Percentiles rank a stretch among this genome's conserved stretches.
Evolutionary conservation across 2,888 invertebrate species (phyloP).

Genomic region (Loripinus fragilis): DNA sequence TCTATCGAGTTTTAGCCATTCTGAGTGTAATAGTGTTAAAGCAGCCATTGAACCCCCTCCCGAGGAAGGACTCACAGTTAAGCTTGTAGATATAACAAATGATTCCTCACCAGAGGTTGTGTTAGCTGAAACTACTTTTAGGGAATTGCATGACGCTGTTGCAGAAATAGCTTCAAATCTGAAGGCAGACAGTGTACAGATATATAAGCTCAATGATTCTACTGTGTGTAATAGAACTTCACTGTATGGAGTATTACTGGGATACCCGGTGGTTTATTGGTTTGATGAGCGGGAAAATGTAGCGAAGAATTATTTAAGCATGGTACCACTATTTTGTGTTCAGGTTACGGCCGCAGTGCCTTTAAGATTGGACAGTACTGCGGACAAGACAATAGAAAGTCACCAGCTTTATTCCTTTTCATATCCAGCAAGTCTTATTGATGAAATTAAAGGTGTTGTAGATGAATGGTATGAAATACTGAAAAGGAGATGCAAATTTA

Average conservation of each 20-base stretch:
- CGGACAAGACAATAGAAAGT: neutral
- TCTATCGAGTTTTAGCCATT: too few relatives aligned
- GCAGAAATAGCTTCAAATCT: neutral
- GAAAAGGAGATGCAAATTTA: conserved; percentile 4
- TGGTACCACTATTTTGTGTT: conserved; percentile 59
- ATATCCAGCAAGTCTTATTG: conserved; percentile 42
- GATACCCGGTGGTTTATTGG: conserved; percentile 71
- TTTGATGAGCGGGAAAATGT: conserved; percentile 47
- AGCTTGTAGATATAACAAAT: conserved; percentile 4
- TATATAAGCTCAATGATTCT: neutral
- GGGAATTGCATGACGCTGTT: neutral
- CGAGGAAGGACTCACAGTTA: neutral
- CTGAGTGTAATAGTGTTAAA: too few relatives aligned
- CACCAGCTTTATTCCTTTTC: conserved; percentile 59
- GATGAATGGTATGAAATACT: conserved; percentile 48
- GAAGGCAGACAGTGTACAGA: neutral
- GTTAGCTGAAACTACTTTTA: neutral
- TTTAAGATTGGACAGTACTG: too few relatives aligned
- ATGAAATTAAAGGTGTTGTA: conserved; percentile 19
- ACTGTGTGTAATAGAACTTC: conserved; percentile 54
- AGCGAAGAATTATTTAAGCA: conserved; percentile 57
- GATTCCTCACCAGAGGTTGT: neutral
- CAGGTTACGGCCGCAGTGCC: conserved; percentile 27
- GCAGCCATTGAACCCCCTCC: neutral
- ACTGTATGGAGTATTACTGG: conserved; percentile 67